Evolutionary conservation across 2,113 vertebrate genomes (phyloP).

Genomic region (Heliornis fulica): DNA sequence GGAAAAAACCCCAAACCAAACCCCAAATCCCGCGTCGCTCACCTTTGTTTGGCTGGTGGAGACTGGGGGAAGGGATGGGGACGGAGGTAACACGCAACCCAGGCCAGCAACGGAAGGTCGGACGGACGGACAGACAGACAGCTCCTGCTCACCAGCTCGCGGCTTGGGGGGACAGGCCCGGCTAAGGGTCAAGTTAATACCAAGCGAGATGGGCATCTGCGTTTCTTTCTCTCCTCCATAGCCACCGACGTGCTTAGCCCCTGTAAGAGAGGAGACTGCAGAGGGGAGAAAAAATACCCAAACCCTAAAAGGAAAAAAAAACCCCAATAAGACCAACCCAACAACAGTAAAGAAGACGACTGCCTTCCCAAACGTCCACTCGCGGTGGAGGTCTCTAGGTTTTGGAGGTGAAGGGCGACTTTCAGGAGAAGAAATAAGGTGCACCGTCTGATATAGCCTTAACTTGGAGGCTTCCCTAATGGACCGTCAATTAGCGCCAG

Average conservation of each 20-base stretch:
- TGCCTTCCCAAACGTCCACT: neutral
- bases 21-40: too few species aligned
- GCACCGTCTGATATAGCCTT: neutral
- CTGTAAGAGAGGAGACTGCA: neutral
- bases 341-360: neutral
- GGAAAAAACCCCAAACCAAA: too few species aligned
- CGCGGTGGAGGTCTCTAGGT: neutral
- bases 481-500: neutral
- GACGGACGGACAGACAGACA: neutral
- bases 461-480: neutral
- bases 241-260: neutral
- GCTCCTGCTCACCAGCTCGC: neutral
- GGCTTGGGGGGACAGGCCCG: neutral
- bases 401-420: neutral
- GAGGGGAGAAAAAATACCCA: rapidly evolving
- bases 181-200: neutral
- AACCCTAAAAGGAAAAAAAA: too few species aligned
- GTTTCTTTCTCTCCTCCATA: neutral
- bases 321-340: neutral
- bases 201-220: neutral
- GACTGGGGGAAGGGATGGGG: neutral
- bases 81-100: neutral
- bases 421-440: neutral
- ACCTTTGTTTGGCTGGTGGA: slow-evolving; percentile 62
- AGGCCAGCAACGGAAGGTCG: neutral